Evolutionary conservation across 2,113 vertebrate species (phyloP).

Genomic region (Kobus ellipsiprymnus): DNA sequence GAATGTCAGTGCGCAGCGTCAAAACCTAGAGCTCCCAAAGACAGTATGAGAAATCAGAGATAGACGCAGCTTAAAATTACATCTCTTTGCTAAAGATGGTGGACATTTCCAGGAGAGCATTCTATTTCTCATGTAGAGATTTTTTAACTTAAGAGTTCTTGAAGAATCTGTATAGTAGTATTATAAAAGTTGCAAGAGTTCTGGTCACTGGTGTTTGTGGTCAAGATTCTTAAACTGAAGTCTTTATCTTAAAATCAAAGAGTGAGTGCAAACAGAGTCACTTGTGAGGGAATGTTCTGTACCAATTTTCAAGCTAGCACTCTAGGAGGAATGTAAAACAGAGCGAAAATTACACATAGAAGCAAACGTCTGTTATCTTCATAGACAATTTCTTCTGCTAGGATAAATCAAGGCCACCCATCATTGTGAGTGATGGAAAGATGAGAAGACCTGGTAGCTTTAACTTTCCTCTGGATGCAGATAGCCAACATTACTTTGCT

Average conservation of each 20-base stretch:
- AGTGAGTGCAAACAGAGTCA: neutral
- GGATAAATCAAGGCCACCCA: neutral
- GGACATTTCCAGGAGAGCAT: neutral
- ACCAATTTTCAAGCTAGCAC: neutral
- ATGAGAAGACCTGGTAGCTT: neutral
- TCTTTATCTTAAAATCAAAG: neutral
- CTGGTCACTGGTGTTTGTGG: neutral
- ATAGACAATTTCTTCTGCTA: neutral
- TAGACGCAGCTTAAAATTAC: neutral
- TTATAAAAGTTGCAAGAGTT: neutral
- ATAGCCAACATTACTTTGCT: neutral
- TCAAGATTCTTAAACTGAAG: neutral
- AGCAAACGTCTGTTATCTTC: neutral
- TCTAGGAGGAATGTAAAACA: neutral
- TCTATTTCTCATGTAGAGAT: neutral
- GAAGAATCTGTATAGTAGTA: neutral
- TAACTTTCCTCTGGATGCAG: neutral
- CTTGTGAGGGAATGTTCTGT: neutral
- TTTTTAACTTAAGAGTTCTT: neutral
- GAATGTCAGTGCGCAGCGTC: neutral
- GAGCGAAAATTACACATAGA: neutral
- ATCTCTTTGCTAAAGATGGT: constrained; percentile 5
- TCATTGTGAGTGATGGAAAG: neutral
- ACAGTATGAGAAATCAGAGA: neutral
- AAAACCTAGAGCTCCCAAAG: neutral